These are phyloP conservation scores for Diarsia brunnea DNA, from an alignment of 2,888 invertebrate genomes.

Conservation along the genomic window DNA sequence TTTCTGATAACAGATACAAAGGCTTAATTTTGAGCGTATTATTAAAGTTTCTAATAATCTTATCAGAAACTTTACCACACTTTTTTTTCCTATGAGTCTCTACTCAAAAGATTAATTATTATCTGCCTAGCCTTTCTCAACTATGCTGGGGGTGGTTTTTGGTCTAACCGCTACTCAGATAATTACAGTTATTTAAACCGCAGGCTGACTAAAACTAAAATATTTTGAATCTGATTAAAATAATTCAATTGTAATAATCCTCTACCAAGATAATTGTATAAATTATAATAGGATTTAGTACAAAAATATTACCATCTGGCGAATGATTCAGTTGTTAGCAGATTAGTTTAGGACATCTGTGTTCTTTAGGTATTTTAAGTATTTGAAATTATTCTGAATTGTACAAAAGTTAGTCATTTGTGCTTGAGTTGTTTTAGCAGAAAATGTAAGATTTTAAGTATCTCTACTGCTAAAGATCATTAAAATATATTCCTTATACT, in stretches of 20 bases:
- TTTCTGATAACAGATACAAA: not conserved
- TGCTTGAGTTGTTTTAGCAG: slow-evolving; percentile 12
- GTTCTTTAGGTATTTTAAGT: slow-evolving; percentile 5
- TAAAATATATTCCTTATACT: not conserved
- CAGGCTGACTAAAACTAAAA: not conserved
- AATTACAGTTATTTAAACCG: not conserved
- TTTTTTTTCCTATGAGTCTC: no score
- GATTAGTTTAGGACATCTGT: slow-evolving; percentile 58
- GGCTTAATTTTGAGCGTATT: not conserved
- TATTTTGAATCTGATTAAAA: slow-evolving; percentile 27
- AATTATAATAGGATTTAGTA: slow-evolving; percentile 58
- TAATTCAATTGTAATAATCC: slow-evolving; percentile 23
- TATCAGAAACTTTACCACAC: no score
- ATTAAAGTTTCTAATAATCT: not conserved
- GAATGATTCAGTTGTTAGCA: slow-evolving; percentile 32
- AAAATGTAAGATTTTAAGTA: slow-evolving; percentile 9
- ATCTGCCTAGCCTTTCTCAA: not conserved
- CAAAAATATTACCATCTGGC: slow-evolving; percentile 57
- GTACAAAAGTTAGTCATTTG: slow-evolving; percentile 14
- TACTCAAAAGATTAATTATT: not conserved
- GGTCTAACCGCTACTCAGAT: not conserved
- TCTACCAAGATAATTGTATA: slow-evolving; percentile 46
- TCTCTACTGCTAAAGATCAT: not conserved
- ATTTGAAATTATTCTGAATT: slow-evolving; percentile 55
- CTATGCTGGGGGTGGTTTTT: not conserved